These are phyloP conservation scores for Xenopus tropicalis DNA, from an alignment of 2,113 vertebrate species.

Conservation along the genomic window DNA sequence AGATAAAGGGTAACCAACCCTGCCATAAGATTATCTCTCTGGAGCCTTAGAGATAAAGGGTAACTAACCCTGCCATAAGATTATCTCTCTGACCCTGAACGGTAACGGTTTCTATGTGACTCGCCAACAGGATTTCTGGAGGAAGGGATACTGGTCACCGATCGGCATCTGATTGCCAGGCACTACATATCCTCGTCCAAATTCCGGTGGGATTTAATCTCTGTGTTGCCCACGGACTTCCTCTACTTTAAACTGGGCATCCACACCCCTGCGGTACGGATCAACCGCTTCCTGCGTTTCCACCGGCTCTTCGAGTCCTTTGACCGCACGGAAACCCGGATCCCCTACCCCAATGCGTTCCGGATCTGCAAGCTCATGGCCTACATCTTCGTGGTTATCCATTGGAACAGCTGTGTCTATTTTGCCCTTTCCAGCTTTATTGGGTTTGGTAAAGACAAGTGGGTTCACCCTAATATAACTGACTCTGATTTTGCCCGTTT, in stretches of 20 bases:
- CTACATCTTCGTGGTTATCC: slow-evolving; percentile 82
- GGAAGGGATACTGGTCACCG: slow-evolving; percentile 78
- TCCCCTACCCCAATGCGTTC: slow-evolving; percentile 77
- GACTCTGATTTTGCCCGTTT: slow-evolving; percentile 57
- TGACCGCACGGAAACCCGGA: slow-evolving; percentile 80
- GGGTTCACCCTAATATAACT: slow-evolving; percentile 83
- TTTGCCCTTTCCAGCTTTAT: slow-evolving; percentile 77
- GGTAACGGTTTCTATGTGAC: too few species aligned
- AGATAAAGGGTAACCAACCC: too few species aligned
- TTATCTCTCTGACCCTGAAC: too few species aligned
- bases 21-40: too few species aligned
- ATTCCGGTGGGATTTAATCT: slow-evolving; percentile 69
- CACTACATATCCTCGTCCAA: slow-evolving; percentile 67
- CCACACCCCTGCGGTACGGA: slow-evolving; percentile 61
- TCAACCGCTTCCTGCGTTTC: slow-evolving; percentile 78
- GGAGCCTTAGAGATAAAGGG: too few species aligned
- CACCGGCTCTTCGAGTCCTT: slow-evolving; percentile 77
- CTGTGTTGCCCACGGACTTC: slow-evolving; percentile 78
- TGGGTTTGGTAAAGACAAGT: slow-evolving; percentile 75
- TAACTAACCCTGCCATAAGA: too few species aligned
- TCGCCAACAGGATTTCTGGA: slow-evolving; percentile 73
- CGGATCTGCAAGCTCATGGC: slow-evolving; percentile 83
- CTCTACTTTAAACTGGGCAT: slow-evolving; percentile 67
- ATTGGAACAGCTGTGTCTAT: slow-evolving; percentile 88
- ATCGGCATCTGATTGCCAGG: slow-evolving; percentile 56